phyloP scores from a whole-genome alignment of 2,888 invertebrate species.

The Hyalella azteca region DNA sequence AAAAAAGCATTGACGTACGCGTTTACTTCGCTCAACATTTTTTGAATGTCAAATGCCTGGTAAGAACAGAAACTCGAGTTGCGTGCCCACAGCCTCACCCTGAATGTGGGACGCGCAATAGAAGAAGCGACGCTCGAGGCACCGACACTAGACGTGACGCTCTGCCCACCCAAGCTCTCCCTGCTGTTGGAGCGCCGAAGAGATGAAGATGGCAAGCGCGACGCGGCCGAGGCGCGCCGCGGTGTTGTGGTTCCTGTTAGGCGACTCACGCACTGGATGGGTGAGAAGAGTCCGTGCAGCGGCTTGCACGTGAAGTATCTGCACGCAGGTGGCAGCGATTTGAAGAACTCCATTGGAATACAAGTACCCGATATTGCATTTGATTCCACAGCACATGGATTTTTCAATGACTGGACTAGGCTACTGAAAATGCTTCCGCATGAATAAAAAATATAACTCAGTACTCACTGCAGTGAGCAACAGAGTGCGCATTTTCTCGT shows the following conservation, averaged over 20 bases:
- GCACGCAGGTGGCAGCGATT: background rate
- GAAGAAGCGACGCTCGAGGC: conserved; percentile 51
- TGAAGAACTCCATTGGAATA: background rate
- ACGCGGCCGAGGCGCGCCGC: conserved; percentile 75
- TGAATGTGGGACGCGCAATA: conserved; percentile 48
- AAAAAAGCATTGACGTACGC: too few relatives aligned
- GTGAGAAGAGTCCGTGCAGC: conserved; percentile 91
- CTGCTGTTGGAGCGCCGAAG: conserved; percentile 79
- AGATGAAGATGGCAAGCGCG: conserved; percentile 65
- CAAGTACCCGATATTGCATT: too few relatives aligned
- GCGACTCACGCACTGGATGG: conserved; percentile 84
- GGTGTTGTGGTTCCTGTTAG: conserved; percentile 63
- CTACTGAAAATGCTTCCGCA: too few relatives aligned
- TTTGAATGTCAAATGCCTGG: too few relatives aligned
- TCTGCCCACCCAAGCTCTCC: conserved; percentile 69
- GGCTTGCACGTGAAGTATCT: conserved; percentile 88
- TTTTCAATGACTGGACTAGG: too few relatives aligned
- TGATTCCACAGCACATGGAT: too few relatives aligned
- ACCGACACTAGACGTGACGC: conserved; percentile 47
- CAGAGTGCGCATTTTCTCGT: too few relatives aligned
- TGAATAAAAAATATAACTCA: too few relatives aligned
- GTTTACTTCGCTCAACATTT: too few relatives aligned
- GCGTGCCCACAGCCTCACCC: conserved; percentile 57
- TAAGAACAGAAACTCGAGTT: too few relatives aligned
- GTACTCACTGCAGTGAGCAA: too few relatives aligned